Evolutionary conservation across 1,140 invertebrate genomes (phyloP), one percentile per base, ranked within the genome.

Genomic region (Papilio machaon): DNA sequence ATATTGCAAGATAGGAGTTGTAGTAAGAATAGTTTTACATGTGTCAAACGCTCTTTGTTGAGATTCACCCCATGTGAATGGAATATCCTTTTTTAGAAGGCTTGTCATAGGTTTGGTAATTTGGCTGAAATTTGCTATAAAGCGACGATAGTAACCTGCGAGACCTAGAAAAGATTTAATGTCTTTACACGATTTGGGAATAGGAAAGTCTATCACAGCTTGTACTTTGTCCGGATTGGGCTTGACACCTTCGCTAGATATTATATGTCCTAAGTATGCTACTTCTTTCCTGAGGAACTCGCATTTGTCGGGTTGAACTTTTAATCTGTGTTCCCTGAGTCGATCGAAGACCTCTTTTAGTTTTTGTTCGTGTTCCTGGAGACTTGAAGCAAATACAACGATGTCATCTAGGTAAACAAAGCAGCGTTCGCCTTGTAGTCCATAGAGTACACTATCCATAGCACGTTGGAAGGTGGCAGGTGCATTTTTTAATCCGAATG

Each of bases 221-320:
- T 88, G 54, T 7, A 95, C 85, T 87, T 95, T 95, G 0, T 84
- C 76, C 11, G 89, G 89, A 82, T 94, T 88, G 11, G 92, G 90
- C 70, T 83, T 83, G 11, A 95, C 88, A 58, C 95, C 93, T 58
- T 95, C 49, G 49, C 13, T 49, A 11, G 49, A 49, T 49, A 49
- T 49, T 49, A 49, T 49, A 15, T 49, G 93, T 8, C 95, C 95
- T 70, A 95, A 84, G 85, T 95, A 95, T 17, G 86, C 76, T 17
- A 95, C 86, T 90, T 94, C 90, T 54, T 89, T 85, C 83, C 87
- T 87, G 13, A 94, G 80, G 87, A 95, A 95, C 80, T 93, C 86
- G 80, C 94, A 95, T 87, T 38, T 38, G 38, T 38, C 38, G 38
- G 38, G 91, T 85, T 95, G 90, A 30, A 95, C 49, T 86, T 95